A percentile compares a stretch with the other conserved stretches of the same genome.
These are phyloP conservation scores for Chaenodraco wilsoni DNA, from an alignment of 2,797 vertebrate genomes.

Conservation along the genomic window DNA sequence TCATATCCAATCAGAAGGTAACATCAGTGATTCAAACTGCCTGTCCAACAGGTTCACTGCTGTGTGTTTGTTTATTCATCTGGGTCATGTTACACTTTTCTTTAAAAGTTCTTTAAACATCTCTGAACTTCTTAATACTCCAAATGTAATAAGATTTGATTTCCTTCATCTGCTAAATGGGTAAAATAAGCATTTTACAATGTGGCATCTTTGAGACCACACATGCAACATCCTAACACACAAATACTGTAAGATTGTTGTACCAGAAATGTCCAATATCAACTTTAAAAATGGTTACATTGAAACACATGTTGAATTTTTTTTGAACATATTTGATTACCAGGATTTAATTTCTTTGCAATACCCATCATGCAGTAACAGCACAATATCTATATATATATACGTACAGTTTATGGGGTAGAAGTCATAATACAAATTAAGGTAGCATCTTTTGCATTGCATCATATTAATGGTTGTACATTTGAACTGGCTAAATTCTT, in stretches of 20 bases:
- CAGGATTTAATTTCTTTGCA: not conserved
- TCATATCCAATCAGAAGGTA: not conserved
- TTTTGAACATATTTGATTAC: no score
- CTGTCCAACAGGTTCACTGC: conserved; percentile 1
- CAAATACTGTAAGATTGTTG: no score
- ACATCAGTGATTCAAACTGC: no score
- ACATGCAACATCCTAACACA: no score
- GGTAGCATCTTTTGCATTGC: not conserved
- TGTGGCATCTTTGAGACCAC: no score
- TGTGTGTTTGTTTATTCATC: no score
- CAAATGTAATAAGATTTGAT: not conserved
- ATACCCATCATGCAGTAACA: not conserved
- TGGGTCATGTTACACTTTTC: not conserved
- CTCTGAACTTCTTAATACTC: not conserved
- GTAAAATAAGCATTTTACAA: not conserved
- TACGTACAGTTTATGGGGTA: not conserved
- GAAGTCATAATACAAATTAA: not conserved
- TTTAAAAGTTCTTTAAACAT: not conserved
- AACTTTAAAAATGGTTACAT: not conserved
- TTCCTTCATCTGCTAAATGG: not conserved
- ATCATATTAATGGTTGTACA: not conserved
- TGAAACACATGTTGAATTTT: no score
- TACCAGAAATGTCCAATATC: not conserved
- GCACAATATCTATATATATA: not conserved
- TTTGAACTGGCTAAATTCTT: not conserved